Conservation (phyloP, 2,113 vertebrate species). For the Nothoprocta pentlandii region DNA sequence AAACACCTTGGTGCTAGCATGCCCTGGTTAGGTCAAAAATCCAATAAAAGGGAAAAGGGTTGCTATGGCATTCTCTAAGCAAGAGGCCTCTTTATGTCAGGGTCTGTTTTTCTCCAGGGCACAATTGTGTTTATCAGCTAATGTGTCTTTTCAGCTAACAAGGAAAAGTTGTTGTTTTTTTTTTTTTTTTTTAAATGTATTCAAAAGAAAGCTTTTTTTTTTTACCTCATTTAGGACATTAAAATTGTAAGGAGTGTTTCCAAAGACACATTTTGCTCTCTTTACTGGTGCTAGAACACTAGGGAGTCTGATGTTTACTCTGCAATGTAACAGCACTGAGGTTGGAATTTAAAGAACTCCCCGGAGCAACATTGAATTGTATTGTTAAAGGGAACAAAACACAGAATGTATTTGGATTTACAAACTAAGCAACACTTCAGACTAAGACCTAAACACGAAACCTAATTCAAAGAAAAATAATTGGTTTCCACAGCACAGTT, state of each 20-base stretch:
- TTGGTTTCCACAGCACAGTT: slow-evolving; percentile 64
- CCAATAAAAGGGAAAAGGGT: slow-evolving; percentile 47
- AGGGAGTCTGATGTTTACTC: slow-evolving; percentile 68
- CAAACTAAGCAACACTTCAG: slow-evolving; percentile 47
- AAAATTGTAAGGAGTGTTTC: slow-evolving; percentile 67
- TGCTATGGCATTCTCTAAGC: slow-evolving; percentile 43
- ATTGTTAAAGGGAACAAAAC: slow-evolving; percentile 77
- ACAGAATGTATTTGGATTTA: slow-evolving; percentile 67
- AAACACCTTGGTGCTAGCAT: slow-evolving; percentile 86
- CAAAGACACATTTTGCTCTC: slow-evolving; percentile 70
- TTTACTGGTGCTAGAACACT: slow-evolving; percentile 70
- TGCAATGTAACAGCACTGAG: slow-evolving; percentile 52
- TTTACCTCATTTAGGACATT: slow-evolving; percentile 86
- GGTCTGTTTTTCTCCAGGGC: slow-evolving; percentile 53
- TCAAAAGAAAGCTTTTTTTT: slow-evolving; percentile 59
- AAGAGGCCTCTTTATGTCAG: slow-evolving; percentile 42
- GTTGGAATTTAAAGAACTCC: slow-evolving; percentile 61
- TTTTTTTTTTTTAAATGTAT: background rate
- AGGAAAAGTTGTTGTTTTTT: slow-evolving; percentile 46
- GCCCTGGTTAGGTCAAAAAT: slow-evolving; percentile 66
- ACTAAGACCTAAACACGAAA: slow-evolving; percentile 52
- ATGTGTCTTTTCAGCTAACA: slow-evolving; percentile 65
- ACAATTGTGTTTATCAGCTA: slow-evolving; percentile 65
- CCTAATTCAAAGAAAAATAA: slow-evolving; percentile 20
- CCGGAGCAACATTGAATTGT: slow-evolving; percentile 27